phyloP scores from a whole-genome alignment of 2,888 invertebrate genomes.

The Oscheius onirici region DNA sequence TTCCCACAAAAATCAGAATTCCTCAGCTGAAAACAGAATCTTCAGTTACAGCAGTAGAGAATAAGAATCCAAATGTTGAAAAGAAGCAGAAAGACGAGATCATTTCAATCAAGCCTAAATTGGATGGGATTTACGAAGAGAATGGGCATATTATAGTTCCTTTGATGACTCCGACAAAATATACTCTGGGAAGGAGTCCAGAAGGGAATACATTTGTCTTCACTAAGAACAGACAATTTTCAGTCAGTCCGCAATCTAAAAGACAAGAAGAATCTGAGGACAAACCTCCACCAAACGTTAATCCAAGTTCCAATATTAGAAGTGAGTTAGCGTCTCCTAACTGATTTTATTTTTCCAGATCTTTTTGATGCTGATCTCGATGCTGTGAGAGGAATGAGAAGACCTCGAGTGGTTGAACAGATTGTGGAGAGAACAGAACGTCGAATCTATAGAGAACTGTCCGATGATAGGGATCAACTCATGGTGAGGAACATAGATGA shows the following conservation, averaged over 20 bases:
- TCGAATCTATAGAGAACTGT: slow-evolving; percentile 14
- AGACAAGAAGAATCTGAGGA: too few relatives aligned
- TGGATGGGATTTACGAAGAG: neutral
- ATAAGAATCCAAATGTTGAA: neutral
- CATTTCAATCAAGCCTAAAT: neutral
- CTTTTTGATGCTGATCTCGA: slow-evolving; percentile 1
- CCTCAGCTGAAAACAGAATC: neutral
- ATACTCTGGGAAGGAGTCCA: too few relatives aligned
- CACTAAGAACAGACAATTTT: neutral
- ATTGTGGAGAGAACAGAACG: slow-evolving; percentile 10
- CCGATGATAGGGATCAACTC: slow-evolving; percentile 9
- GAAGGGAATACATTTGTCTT: neutral
- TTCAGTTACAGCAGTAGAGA: too few relatives aligned
- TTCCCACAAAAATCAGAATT: too few relatives aligned
- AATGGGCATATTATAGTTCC: neutral
- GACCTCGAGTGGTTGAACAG: slow-evolving; percentile 7
- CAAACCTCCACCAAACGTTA: neutral
- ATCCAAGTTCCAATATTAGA: neutral
- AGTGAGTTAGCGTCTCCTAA: neutral
- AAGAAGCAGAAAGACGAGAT: neutral
- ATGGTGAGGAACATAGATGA: neutral
- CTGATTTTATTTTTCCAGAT: neutral
- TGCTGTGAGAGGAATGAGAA: neutral
- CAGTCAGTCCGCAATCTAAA: neutral
- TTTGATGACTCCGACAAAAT: neutral